phyloP scores from a whole-genome alignment of 2,888 invertebrate species.

The Parelbella ahira region DNA sequence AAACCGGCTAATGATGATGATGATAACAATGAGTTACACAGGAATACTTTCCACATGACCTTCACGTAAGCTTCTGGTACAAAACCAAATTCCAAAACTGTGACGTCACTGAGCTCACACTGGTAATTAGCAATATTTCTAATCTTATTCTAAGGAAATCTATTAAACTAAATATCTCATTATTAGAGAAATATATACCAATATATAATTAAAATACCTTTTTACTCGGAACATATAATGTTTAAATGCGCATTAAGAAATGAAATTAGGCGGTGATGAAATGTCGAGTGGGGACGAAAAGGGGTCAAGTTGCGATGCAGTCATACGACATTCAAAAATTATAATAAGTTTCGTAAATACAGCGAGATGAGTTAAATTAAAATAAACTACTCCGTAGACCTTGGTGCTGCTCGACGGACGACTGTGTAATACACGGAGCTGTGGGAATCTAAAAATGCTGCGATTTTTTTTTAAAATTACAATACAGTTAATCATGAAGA shows the following conservation, averaged over 20 bases:
- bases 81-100: too few species aligned
- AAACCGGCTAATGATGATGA: too few species aligned
- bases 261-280: constrained; percentile 24
- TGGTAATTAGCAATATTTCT: too few species aligned
- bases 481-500: too few species aligned
- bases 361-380: constrained; percentile 35
- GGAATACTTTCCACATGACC: too few species aligned
- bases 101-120: too few species aligned
- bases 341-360: constrained; percentile 37
- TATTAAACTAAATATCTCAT: constrained; percentile 10
- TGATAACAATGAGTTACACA: too few species aligned
- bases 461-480: too few species aligned
- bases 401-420: constrained; percentile 3
- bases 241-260: constrained; percentile 20
- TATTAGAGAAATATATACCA: constrained; percentile 14
- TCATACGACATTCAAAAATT: constrained; percentile 39
- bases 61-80: too few species aligned
- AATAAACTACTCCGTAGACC: constrained; percentile 13
- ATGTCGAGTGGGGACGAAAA: constrained; percentile 27
- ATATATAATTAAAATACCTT: constrained; percentile 4
- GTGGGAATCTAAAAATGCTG: not conserved
- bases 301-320: constrained; percentile 34
- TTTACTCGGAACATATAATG: not conserved
- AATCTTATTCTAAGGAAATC: too few species aligned
- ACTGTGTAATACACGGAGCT: constrained; percentile 1